phyloP scores from a whole-genome alignment of 2,797 vertebrate genomes.

The Poecilia velifera region DNA sequence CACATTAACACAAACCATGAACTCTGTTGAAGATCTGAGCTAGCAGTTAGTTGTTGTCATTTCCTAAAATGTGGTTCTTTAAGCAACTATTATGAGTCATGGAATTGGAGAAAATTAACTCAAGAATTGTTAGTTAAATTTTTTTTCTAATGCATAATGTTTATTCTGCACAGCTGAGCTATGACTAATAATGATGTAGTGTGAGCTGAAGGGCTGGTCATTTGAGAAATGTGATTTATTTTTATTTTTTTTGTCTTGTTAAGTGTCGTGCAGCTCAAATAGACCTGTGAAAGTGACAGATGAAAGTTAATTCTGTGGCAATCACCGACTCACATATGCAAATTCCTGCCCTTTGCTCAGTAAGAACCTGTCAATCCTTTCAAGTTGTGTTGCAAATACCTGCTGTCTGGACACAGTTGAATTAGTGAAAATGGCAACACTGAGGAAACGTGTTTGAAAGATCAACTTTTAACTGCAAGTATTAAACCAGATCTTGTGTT shows the following conservation, averaged over 20 bases:
- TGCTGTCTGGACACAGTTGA: conserved; percentile 27
- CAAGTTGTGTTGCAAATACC: conserved; percentile 14
- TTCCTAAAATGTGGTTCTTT: background rate
- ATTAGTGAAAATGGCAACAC: conserved; percentile 24
- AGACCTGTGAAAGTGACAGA: conserved; percentile 59
- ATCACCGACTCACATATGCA: conserved; percentile 39
- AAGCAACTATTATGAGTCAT: background rate
- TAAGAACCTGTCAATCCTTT: conserved; percentile 50
- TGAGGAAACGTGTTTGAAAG: conserved; percentile 23
- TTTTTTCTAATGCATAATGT: background rate
- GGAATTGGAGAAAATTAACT: background rate
- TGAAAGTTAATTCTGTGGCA: conserved; percentile 54
- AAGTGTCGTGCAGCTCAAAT: conserved; percentile 15
- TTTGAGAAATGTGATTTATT: background rate
- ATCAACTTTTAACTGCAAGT: background rate
- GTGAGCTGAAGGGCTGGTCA: background rate
- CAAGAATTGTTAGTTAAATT: background rate
- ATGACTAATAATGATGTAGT: background rate
- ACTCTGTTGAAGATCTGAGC: background rate
- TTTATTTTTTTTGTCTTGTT: background rate
- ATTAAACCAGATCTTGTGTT: background rate
- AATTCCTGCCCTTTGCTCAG: conserved; percentile 22
- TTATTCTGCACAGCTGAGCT: conserved; percentile 2
- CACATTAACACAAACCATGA: background rate
- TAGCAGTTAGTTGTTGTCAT: background rate